Percentiles rank a stretch among this genome's conserved stretches.
These are phyloP conservation scores for Drosophila kurseongensis DNA, from an alignment of 1,140 invertebrate genomes.

Conservation along the genomic window DNA sequence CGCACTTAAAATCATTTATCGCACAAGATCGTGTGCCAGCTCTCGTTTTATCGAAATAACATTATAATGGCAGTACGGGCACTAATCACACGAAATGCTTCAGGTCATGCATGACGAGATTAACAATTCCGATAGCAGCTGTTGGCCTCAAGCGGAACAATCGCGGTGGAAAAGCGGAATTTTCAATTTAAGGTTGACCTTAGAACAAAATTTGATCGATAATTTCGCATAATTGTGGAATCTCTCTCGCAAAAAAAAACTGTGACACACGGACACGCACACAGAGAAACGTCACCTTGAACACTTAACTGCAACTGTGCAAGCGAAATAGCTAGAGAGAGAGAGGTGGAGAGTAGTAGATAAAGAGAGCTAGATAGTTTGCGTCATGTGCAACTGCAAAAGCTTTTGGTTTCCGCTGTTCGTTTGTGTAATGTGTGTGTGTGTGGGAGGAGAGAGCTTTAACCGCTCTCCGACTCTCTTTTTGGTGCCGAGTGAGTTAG, in stretches of 20 bases:
- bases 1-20: constrained; percentile 6
- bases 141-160: constrained; percentile 23
- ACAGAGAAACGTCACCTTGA: constrained; percentile 68
- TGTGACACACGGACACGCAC: constrained; percentile 60
- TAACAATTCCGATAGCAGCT: constrained; percentile 49
- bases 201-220: constrained; percentile 80
- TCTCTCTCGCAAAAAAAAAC: constrained; percentile 13
- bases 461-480: constrained; percentile 6
- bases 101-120: constrained; percentile 51
- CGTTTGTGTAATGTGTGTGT: constrained; percentile 11
- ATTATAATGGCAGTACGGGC: constrained; percentile 6
- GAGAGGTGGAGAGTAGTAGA: constrained; percentile 15
- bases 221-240: constrained; percentile 81
- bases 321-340: constrained; percentile 44
- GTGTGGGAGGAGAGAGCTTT: constrained; percentile 48
- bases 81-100: constrained; percentile 27
- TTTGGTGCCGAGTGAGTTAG: constrained; percentile 13
- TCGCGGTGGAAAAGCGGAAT: constrained; percentile 31
- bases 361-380: constrained; percentile 63
- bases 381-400: constrained; percentile 69
- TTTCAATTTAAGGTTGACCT: constrained; percentile 82
- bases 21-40: constrained; percentile 1
- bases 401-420: constrained; percentile 37
- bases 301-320: constrained; percentile 80
- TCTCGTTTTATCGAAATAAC: constrained; percentile 26